Conservation (phyloP, 1,140 invertebrate genomes). For the Drosophila orena region DNA sequence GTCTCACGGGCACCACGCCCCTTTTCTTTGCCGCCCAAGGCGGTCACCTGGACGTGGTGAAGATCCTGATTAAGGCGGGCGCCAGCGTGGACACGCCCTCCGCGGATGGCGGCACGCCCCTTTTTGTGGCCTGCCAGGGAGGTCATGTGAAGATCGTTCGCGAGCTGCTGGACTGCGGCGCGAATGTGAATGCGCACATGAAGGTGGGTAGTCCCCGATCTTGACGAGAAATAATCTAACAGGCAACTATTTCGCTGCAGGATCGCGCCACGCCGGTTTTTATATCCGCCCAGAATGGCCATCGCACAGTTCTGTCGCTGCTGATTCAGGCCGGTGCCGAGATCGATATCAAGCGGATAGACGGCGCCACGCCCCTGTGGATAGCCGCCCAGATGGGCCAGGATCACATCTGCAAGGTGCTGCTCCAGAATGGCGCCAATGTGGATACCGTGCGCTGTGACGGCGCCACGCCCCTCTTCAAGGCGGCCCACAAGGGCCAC, state of each 20-base stretch:
- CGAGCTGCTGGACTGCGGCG: constrained; percentile 91
- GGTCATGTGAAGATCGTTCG: constrained; percentile 95
- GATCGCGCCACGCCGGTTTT: constrained; percentile 95
- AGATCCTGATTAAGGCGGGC: constrained; percentile 90
- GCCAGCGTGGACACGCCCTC: constrained; percentile 92
- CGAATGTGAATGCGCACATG: constrained; percentile 94
- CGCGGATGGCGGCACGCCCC: constrained; percentile 96
- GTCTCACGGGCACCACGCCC: constrained; percentile 95
- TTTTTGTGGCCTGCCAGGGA: constrained; percentile 96
- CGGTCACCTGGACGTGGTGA: constrained; percentile 93
- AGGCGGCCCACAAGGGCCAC: constrained; percentile 97
- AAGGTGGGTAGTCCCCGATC: constrained; percentile 87
- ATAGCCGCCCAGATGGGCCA: constrained; percentile 97
- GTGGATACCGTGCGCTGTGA: constrained; percentile 94
- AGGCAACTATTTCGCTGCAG: constrained; percentile 85
- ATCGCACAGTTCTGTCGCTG: constrained; percentile 90
- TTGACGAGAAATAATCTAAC: neutral
- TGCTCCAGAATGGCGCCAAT: constrained; percentile 91
- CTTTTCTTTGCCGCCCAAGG: constrained; percentile 96
- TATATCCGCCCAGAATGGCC: constrained; percentile 95
- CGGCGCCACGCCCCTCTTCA: constrained; percentile 96
- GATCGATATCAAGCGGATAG: constrained; percentile 89
- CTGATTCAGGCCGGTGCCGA: constrained; percentile 90
- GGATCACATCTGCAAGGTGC: constrained; percentile 90
- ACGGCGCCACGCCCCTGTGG: constrained; percentile 95